Evolutionary conservation across 2,797 vertebrate genomes (phyloP), one percentile per base, ranked within the genome.

Genomic region (Protosalanx chinensis): DNA sequence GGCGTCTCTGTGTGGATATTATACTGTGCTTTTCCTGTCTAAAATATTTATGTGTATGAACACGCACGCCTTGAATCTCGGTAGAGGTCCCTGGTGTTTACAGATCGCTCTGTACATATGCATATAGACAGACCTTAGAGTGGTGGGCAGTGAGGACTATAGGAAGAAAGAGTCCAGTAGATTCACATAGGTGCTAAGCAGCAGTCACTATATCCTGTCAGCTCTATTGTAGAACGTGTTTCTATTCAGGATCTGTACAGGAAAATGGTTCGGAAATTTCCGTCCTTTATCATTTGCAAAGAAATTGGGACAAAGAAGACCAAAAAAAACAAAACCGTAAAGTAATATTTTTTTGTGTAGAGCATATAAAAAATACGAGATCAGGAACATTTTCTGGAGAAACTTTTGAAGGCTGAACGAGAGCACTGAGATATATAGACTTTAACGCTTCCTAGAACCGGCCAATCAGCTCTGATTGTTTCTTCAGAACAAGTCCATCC

Each of bases 21-120:
- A 87, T 79, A 79, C 79, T 89, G 82, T 90, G 87, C 88, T 92
- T 90, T 92, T 89, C 87, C 81, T 91, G 88, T 90, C 88, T 88
- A 84, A 82, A 89, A 87, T 90, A 90, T 88, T 88, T 88, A 83
- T 86, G 82, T 86, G 81, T 82, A 77, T 87, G 89, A 88, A 88
- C 46, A 79, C 89, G 86, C 83, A 87, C 79, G 83, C 80, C 73
- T 73, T 53, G 62, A 80, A 76, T 85, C 81, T 85, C 78, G 29
- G 68, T 81, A 46, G 78, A 76, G 49, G 70, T 71, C 72, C 56
- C 77, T 80, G 83, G 80, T 82, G 81, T 62, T 64, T 53, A 20
- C 61, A 69, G 72, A 74, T 71, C 59, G 64, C 56, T 72, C 74
- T 72, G 86, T 85, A 86, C 83, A 77, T 86, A 83, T 86, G 89